Base-by-base conservation (phyloP, 2,113 vertebrate genomes). In the Probosciger aterrimus region DNA sequence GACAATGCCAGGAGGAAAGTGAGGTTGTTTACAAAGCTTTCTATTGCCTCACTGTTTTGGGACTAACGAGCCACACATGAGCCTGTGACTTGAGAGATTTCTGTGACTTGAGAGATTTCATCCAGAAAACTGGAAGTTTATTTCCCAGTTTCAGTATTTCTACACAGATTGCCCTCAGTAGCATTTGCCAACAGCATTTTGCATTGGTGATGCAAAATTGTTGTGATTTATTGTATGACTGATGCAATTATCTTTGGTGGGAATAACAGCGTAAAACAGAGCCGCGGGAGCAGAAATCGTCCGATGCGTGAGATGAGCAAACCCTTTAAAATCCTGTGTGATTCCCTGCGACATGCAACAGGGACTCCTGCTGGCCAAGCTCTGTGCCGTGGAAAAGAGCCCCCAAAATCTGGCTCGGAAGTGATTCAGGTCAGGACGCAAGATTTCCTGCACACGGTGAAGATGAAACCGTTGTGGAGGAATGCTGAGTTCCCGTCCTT, bases 341-440 rank as follows among this genome's bases (percentile, higher is more conserved):
- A 37, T 63, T 96, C 86, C 47, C 85, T 94, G 70, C 84, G 77
- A 79, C 77, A 90, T 63, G 93, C 97, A 97, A 97, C 74, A 95
- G 97, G 90, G 95, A 96, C 97, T 97, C 96, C 94, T 95, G 94
- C 96, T 97, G 94, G 96, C 86, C 93, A 0, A 44, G 69, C 65
- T 86, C 73, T 0, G 80, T 30, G 80, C 82, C 2, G 18, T 62
- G 70, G 52, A 55, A 71, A 52, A 30, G 50, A 43, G 4, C 0
- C 24, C 20, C 46, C 2, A 5, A 44, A 44, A 11, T 6, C 14
- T 6, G 1, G 16, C 12, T 67, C 5, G 2, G 60, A 25, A 39
- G 27, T 5, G 52, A 5, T 68, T 1, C 8, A 59, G n/a, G 6
- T 2, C 1, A 11, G 27, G 39, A 31, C 0, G 0, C 2, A 6